Evolutionary conservation across 2,888 invertebrate genomes (phyloP), one percentile per base, ranked within the genome.

Genomic region (Crepidodera aurea): DNA sequence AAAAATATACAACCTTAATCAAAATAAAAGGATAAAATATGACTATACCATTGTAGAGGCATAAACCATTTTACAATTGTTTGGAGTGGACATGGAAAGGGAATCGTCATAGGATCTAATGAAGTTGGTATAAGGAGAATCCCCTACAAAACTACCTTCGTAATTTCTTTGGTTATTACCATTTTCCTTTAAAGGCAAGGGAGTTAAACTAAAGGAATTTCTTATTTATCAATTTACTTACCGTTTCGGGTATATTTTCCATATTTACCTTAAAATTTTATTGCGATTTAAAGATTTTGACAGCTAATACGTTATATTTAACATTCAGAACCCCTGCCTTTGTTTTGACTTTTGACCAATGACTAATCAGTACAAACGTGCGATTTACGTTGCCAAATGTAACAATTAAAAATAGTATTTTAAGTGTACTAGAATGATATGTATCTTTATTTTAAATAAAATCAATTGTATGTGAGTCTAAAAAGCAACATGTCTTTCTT

Each of bases 1-100:
- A 75, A 13, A 68, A 71, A 40, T 13, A 15, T 48, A 16, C n/a
- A 51, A 56, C 13, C 40, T 32, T n/a, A n/a, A n/a, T n/a, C n/a
- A n/a, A n/a, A n/a, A n/a, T n/a, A 44, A 13, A n/a, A 13, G 42
- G 7, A 25, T 12, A 16, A 27, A 48, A n/a, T 12, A 18, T 15
- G 1, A 10, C 39, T 51, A 42, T 71, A 74, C 73, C 73, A 73
- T 70, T 22, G 73, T 71, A 44, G 66, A 66, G 27, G 72, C 69
- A 53, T 68, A 69, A 27, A 67, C 37, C 44, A 68, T 66, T 59
- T 69, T 71, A 46, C 65, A 72, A 18, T 71, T 67, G 58, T 59
- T 62, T 50, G 68, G 37, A 34, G 55, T 44, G 37, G 66, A 57
- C n/a, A 65, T 57, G 12, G 65, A 18, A 50, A 65, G 50, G 46